phyloP scores from a whole-genome alignment of 2,113 vertebrate species.

The Egretta garzetta region DNA sequence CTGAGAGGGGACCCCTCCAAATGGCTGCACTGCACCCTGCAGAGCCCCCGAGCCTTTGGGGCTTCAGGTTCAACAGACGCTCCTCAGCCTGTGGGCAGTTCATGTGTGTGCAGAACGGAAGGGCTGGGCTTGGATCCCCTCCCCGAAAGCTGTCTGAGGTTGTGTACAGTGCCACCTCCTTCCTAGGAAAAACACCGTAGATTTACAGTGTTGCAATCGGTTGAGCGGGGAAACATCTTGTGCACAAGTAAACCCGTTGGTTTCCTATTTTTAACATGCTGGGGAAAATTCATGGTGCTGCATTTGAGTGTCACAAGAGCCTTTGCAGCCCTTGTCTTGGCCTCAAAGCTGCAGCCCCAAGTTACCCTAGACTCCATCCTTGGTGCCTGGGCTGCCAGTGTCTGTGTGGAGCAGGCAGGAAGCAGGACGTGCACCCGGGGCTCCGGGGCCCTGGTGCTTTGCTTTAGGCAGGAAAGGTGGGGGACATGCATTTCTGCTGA shows the following conservation, averaged over 20 bases:
- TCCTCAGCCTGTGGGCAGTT: background rate
- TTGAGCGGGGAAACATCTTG: background rate
- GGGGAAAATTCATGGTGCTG: background rate
- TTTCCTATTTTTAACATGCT: background rate
- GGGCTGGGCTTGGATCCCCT: background rate
- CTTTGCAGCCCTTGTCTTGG: background rate
- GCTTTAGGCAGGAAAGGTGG: background rate
- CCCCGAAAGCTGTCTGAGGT: fast-evolving
- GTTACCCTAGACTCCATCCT: background rate
- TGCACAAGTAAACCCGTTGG: background rate
- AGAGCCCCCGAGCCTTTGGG: background rate
- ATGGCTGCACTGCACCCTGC: background rate
- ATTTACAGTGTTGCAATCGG: background rate
- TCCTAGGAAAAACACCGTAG: background rate
- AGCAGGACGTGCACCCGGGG: fast-evolving
- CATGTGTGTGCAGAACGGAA: background rate
- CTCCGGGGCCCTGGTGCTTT: background rate
- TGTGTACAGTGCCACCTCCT: background rate
- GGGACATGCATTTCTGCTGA: background rate
- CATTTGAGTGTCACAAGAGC: background rate
- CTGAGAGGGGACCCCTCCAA: background rate
- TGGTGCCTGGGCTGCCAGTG: fast-evolving
- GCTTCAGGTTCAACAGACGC: fast-evolving
- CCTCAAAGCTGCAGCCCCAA: background rate
- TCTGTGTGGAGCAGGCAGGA: background rate